These are phyloP conservation scores for Brachyopa scutellaris DNA, from an alignment of 2,888 invertebrate species.

Conservation along the genomic window DNA sequence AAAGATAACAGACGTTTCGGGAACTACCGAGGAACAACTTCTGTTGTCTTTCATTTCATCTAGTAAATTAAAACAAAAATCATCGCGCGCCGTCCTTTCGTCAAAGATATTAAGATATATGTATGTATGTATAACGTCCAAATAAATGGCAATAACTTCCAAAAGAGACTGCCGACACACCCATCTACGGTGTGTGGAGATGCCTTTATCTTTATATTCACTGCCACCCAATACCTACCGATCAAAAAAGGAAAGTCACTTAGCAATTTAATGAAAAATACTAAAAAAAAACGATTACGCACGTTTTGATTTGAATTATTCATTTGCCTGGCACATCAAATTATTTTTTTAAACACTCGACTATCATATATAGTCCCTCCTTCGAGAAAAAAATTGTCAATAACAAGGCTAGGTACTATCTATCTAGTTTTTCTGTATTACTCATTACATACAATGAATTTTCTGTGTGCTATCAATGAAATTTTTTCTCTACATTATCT, in stretches of 20 bases:
- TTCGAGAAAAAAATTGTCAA: not conserved
- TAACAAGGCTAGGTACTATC: too few relatives aligned
- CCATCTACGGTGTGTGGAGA: conserved; percentile 18
- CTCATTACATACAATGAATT: not conserved
- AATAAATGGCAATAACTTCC: not conserved
- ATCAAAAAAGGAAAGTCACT: conserved; percentile 13
- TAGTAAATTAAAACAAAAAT: conserved; percentile 7
- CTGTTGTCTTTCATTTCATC: not conserved
- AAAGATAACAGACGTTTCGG: too few relatives aligned
- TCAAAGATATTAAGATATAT: not conserved
- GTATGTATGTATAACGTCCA: too few relatives aligned
- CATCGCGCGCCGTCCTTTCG: not conserved
- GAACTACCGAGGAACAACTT: not conserved
- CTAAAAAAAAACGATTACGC: conserved; percentile 6
- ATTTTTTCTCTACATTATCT: conserved; percentile 23
- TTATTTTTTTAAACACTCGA: too few relatives aligned
- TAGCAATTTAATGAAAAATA: conserved; percentile 27
- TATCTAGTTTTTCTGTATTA: too few relatives aligned
- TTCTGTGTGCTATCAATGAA: not conserved
- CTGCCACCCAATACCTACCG: conserved; percentile 1
- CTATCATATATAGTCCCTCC: not conserved
- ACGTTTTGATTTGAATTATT: conserved; percentile 11
- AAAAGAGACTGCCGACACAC: conserved; percentile 43
- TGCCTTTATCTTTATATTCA: conserved; percentile 9
- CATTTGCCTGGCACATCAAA: too few relatives aligned